phyloP scores from a whole-genome alignment of 2,113 vertebrate genomes.

The Sorex fumeus region DNA sequence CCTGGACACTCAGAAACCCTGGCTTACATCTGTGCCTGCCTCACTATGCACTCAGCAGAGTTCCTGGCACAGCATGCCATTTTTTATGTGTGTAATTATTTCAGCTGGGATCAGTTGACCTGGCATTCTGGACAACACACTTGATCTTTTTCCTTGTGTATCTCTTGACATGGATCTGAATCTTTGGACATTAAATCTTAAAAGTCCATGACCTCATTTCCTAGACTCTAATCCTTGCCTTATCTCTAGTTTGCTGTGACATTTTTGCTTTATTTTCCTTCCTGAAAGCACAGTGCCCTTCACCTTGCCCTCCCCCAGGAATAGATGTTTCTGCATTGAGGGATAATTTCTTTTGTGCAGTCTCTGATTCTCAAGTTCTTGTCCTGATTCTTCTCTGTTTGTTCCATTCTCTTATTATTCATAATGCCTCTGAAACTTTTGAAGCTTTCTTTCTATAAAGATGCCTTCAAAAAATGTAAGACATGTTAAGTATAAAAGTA shows the following conservation, averaged over 20 bases:
- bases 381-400: background rate
- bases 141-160: background rate
- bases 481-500: conserved; percentile 14
- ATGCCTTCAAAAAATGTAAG: conserved; percentile 11
- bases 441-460: conserved; percentile 22
- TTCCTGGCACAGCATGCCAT: background rate
- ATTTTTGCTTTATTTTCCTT: conserved; percentile 27
- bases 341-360: background rate
- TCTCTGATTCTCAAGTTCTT: background rate
- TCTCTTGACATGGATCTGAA: background rate
- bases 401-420: background rate
- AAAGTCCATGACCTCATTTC: background rate
- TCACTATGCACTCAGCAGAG: background rate
- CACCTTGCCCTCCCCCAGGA: background rate
- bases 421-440: background rate
- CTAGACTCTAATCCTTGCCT: background rate
- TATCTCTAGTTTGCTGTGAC: background rate
- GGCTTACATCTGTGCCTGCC: background rate
- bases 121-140: background rate
- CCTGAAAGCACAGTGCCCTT: background rate
- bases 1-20: background rate
- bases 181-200: background rate
- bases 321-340: background rate
- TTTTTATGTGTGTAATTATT: background rate
- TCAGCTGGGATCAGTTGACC: background rate